phyloP scores from a whole-genome alignment of 2,797 vertebrate genomes.

The Poecilia wingei region DNA sequence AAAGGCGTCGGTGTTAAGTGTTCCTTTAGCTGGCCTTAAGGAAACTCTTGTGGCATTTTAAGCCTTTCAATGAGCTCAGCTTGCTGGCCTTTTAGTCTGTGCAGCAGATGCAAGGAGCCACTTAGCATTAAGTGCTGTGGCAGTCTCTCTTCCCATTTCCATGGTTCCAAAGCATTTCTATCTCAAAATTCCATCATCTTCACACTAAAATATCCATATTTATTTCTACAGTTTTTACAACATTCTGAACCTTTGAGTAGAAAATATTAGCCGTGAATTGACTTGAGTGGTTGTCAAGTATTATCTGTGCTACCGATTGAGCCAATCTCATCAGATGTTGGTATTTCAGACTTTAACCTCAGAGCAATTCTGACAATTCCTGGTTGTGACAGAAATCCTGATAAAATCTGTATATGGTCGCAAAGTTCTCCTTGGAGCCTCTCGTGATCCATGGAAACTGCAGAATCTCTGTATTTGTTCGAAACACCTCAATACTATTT shows the following conservation, averaged over 20 bases:
- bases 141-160: conserved; percentile 21
- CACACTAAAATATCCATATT: not conserved
- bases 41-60: conserved; percentile 40
- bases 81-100: conserved; percentile 62
- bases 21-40: conserved; percentile 39
- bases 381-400: no score
- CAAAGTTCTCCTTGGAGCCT: no score
- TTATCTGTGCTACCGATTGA: no score
- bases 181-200: not conserved
- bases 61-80: conserved; percentile 68
- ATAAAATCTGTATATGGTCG: no score
- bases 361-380: no score
- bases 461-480: no score
- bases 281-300: not conserved
- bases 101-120: conserved; percentile 45
- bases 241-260: not conserved
- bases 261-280: no score
- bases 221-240: not conserved
- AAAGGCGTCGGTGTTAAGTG: conserved; percentile 25
- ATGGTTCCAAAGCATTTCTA: not conserved
- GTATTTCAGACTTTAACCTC: no score
- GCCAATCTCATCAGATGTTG: no score
- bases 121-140: conserved; percentile 54
- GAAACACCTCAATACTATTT: no score
- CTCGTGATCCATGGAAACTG: no score